Conservation (phyloP, 2,888 invertebrate genomes). For the Himalopsyche kuldschensis region DNA sequence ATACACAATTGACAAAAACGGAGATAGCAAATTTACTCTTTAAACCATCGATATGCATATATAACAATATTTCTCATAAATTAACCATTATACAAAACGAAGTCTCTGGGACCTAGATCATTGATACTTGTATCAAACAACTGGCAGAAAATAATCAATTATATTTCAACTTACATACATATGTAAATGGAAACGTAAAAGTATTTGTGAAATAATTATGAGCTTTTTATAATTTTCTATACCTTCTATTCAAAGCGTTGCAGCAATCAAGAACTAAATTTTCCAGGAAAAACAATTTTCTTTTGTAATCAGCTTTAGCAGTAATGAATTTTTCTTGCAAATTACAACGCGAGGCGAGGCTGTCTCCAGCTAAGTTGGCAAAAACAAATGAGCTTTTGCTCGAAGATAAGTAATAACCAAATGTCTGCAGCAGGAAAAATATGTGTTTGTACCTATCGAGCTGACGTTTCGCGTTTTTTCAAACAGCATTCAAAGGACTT, state of each 20-base stretch:
- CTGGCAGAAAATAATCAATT: too few relatives aligned
- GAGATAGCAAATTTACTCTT: too few relatives aligned
- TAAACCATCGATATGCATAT: too few relatives aligned
- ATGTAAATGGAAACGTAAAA: not conserved
- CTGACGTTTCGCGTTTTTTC: too few relatives aligned
- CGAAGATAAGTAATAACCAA: not conserved
- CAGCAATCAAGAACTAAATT: not conserved
- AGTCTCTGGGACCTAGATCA: too few relatives aligned
- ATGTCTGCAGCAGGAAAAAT: not conserved
- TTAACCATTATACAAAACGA: too few relatives aligned
- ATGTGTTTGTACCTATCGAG: too few relatives aligned
- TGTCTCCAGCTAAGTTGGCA: not conserved
- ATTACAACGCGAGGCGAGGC: not conserved
- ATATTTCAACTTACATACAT: too few relatives aligned
- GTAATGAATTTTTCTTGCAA: not conserved
- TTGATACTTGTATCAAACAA: too few relatives aligned
- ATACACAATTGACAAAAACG: too few relatives aligned
- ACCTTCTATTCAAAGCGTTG: not conserved
- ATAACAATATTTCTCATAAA: too few relatives aligned
- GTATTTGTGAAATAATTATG: not conserved
- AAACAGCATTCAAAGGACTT: too few relatives aligned
- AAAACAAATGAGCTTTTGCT: not conserved
- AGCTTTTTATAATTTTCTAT: not conserved
- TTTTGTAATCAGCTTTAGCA: not conserved
- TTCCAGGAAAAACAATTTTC: not conserved